Conservation (phyloP, 1,140 invertebrate genomes). For the Maniola jurtina region DNA sequence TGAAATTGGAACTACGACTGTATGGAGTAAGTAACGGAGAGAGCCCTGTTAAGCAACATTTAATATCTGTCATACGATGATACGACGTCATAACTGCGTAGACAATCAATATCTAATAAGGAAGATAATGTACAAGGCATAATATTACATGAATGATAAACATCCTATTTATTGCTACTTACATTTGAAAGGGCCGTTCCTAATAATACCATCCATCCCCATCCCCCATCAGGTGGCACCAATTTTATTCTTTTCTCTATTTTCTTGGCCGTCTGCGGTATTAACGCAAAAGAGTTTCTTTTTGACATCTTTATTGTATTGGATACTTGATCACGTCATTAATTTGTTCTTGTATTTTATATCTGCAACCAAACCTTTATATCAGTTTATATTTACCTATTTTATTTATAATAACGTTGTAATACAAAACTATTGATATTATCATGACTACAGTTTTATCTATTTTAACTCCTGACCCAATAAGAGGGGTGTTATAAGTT, state of each 20-base stretch:
- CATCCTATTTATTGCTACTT: constrained; percentile 53
- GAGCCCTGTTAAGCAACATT: too few relatives aligned
- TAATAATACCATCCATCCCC: constrained; percentile 83
- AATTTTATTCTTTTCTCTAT: constrained; percentile 59
- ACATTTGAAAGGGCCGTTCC: constrained; percentile 83
- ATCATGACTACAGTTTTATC: too few relatives aligned
- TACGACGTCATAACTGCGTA: too few relatives aligned
- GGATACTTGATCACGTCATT: neutral
- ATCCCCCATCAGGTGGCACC: constrained; percentile 82
- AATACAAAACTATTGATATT: too few relatives aligned
- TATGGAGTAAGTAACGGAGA: too few relatives aligned
- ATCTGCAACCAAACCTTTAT: constrained; percentile 21
- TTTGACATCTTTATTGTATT: constrained; percentile 40
- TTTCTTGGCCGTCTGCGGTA: constrained; percentile 48
- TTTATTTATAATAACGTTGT: too few relatives aligned
- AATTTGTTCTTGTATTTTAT: neutral
- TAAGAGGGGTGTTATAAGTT: too few relatives aligned
- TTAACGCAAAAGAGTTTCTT: constrained; percentile 43
- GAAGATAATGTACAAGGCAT: neutral
- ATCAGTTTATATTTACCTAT: too few relatives aligned
- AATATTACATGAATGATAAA: neutral
- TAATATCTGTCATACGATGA: too few relatives aligned
- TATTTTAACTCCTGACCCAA: too few relatives aligned
- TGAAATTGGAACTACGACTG: too few relatives aligned
- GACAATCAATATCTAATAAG: constrained; percentile 5